phyloP scores from a whole-genome alignment of 2,797 vertebrate species.

The Notolepis coatsorum region DNA sequence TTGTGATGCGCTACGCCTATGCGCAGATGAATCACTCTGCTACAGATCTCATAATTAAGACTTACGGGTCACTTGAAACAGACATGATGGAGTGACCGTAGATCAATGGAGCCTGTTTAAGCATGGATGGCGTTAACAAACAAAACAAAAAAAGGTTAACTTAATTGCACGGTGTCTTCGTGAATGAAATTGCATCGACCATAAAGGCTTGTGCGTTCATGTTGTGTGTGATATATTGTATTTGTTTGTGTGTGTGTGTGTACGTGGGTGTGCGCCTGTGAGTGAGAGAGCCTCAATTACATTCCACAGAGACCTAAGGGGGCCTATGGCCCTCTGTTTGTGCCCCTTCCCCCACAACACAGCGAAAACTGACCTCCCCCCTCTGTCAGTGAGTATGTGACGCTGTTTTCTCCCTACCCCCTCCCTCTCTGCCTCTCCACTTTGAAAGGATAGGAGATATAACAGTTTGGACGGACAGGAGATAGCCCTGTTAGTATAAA shows the following conservation, averaged over 20 bases:
- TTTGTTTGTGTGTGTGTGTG: constrained; percentile 38
- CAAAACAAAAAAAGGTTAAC: no score
- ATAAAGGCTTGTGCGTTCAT: background rate
- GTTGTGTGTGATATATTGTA: constrained; percentile 20
- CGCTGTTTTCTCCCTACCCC: constrained; percentile 76
- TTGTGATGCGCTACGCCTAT: no score
- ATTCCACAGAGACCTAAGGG: constrained; percentile 75
- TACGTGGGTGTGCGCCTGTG: no score
- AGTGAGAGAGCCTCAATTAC: constrained; percentile 65
- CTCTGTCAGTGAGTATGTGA: constrained; percentile 66
- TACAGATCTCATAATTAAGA: background rate
- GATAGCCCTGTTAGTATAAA: no score
- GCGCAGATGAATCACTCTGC: no score
- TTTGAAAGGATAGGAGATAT: constrained; percentile 85
- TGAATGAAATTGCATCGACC: background rate
- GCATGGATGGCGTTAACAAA: no score
- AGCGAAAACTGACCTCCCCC: constrained; percentile 78
- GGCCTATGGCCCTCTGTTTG: constrained; percentile 80
- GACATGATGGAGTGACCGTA: background rate
- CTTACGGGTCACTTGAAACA: background rate
- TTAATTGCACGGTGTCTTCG: background rate
- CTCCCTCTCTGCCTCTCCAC: constrained; percentile 57
- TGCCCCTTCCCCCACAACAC: constrained; percentile 82
- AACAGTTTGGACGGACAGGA: constrained; percentile 83
- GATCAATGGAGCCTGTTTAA: background rate